These are phyloP conservation scores for Stenichneumon culpator DNA, from an alignment of 2,888 invertebrate species.

Conservation along the genomic window DNA sequence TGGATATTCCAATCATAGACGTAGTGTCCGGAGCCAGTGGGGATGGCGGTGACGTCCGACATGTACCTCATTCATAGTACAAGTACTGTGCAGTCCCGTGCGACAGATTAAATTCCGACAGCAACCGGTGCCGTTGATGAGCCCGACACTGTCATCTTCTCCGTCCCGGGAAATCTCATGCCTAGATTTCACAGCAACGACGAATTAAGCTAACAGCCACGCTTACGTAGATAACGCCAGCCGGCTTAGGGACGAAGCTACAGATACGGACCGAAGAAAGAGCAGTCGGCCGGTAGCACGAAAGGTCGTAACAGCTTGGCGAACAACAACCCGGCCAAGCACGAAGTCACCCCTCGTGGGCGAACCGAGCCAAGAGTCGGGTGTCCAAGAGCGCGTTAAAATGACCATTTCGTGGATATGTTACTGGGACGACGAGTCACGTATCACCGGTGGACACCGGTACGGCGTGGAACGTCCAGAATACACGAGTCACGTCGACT, in stretches of 20 bases:
- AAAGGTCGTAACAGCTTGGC: conserved; percentile 63
- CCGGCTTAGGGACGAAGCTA: conserved; percentile 19
- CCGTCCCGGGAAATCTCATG: conserved; percentile 1
- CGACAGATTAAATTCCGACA: background rate
- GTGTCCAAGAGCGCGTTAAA: conserved; percentile 56
- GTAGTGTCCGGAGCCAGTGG: background rate
- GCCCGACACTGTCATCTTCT: background rate
- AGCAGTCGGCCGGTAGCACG: conserved; percentile 36
- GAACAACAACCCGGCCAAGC: conserved; percentile 40
- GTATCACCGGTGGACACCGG: conserved; percentile 44
- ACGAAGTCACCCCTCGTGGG: conserved; percentile 8
- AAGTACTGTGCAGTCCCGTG: background rate
- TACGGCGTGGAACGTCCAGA: conserved; percentile 9
- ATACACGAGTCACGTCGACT: conserved; percentile 51
- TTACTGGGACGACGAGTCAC: conserved; percentile 49
- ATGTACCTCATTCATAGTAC: background rate
- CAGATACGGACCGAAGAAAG: conserved; percentile 16
- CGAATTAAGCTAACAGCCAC: conserved; percentile 50
- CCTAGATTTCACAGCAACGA: conserved; percentile 41
- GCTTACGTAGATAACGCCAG: conserved; percentile 30
- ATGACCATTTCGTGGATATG: conserved; percentile 56
- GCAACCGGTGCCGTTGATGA: conserved; percentile 12
- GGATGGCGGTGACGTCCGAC: background rate
- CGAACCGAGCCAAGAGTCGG: background rate
- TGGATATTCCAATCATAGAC: background rate